phyloP scores from a whole-genome alignment of 2,797 vertebrate genomes.

The Danio choprae region DNA sequence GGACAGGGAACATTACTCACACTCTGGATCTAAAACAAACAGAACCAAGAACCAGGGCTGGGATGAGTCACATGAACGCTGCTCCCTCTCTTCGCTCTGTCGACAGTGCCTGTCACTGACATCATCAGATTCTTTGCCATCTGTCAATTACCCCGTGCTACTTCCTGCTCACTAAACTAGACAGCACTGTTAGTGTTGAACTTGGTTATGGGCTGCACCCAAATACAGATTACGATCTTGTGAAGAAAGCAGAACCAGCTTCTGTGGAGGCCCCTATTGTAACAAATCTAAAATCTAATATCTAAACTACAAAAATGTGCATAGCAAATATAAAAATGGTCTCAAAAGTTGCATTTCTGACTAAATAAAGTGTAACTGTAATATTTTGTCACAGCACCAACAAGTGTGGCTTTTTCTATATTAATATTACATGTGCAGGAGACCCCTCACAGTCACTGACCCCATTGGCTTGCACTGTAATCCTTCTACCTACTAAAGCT shows the following conservation, averaged over 20 bases:
- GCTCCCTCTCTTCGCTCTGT: constrained; percentile 39
- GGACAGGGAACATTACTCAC: constrained; percentile 55
- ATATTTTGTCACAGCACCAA: background rate
- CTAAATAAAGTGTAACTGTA: background rate
- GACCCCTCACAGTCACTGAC: constrained; percentile 4
- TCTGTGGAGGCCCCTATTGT: background rate
- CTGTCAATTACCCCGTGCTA: constrained; percentile 61
- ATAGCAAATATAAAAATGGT: background rate
- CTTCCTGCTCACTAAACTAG: constrained; percentile 60
- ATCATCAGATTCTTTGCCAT: constrained; percentile 69
- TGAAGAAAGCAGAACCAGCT: background rate
- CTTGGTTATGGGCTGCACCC: background rate
- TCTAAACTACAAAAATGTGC: background rate
- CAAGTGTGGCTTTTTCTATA: background rate
- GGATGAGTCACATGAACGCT: constrained; percentile 51
- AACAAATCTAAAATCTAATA: background rate
- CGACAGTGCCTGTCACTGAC: constrained; percentile 70
- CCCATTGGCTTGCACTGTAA: background rate
- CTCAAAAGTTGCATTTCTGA: background rate
- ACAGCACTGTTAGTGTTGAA: constrained; percentile 37
- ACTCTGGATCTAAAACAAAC: constrained; percentile 48
- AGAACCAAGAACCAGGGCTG: constrained; percentile 31
- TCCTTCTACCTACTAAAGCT: constrained; percentile 16
- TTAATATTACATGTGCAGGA: constrained; percentile 2
- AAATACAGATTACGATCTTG: background rate